Percentiles rank a stretch among this genome's conserved stretches.
Evolutionary conservation across 2,113 vertebrate species (phyloP).

Genomic region (Maccullochella peelii): DNA sequence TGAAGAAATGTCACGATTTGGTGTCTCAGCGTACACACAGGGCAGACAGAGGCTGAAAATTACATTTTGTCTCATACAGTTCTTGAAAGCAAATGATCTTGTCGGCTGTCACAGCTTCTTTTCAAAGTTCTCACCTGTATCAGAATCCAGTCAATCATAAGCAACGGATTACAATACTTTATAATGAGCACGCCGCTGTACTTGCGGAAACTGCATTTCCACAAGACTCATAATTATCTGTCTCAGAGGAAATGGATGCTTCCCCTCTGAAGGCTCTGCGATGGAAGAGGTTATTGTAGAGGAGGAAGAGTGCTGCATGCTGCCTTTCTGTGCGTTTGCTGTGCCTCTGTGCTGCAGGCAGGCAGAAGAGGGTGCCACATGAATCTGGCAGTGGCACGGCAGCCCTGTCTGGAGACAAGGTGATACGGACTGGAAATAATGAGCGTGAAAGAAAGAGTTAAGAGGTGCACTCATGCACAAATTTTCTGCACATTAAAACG

Average conservation of each 20-base stretch:
- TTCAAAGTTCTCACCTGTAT: constrained; percentile 36
- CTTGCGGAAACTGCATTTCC: constrained; percentile 35
- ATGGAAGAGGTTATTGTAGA: constrained; percentile 41
- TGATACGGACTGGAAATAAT: constrained; percentile 83
- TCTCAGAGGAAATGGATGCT: constrained; percentile 50
- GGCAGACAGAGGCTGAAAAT: constrained; percentile 10
- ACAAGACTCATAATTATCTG: constrained; percentile 54
- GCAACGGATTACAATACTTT: constrained; percentile 41
- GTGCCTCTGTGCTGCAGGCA: constrained; percentile 50
- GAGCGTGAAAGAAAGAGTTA: constrained; percentile 82
- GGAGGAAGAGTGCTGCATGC: constrained; percentile 9
- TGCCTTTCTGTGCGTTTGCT: constrained; percentile 30
- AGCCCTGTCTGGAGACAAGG: constrained; percentile 78
- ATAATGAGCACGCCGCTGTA: constrained; percentile 52
- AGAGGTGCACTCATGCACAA: constrained; percentile 81
- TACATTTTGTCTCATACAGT: constrained; percentile 11
- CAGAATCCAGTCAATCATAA: constrained; percentile 46
- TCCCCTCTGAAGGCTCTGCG: constrained; percentile 13
- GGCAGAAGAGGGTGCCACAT: constrained; percentile 55
- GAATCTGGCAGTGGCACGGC: constrained; percentile 67
- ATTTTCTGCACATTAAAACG: constrained; percentile 81
- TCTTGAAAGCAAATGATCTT: constrained; percentile 49
- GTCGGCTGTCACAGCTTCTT: constrained; percentile 36
- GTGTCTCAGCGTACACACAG: background rate
- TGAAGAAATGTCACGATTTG: background rate